Evolutionary conservation across 2,113 vertebrate species (phyloP).

Genomic region (Arenaria interpres): DNA sequence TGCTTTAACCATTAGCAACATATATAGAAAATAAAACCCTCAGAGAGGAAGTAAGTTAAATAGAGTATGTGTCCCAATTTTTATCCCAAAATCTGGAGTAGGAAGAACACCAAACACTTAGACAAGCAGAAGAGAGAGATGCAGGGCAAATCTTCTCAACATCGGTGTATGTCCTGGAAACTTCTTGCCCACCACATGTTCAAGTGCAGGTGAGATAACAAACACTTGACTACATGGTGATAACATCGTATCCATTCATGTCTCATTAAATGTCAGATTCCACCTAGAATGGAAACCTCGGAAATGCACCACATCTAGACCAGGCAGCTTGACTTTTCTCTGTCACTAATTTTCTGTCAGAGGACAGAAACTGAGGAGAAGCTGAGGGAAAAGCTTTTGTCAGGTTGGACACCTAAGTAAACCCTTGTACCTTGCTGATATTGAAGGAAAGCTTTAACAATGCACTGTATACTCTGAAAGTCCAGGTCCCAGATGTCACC

Average conservation of each 20-base stretch:
- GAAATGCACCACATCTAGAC: not conserved
- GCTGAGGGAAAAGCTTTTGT: not conserved
- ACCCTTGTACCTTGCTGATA: not conserved
- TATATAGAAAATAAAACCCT: not conserved
- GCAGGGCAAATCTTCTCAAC: not conserved
- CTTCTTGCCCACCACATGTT: too few species aligned
- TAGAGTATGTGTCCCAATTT: not conserved
- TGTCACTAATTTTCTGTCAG: not conserved
- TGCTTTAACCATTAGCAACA: not conserved
- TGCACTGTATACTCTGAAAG: not conserved
- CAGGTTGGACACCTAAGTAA: not conserved
- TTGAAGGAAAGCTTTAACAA: not conserved
- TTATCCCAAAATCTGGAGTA: not conserved
- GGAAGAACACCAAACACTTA: not conserved
- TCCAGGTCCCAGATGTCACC: not conserved
- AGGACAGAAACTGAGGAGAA: not conserved
- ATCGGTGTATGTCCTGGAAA: not conserved
- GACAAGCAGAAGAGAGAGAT: not conserved
- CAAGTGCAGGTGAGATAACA: not conserved
- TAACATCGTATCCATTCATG: not conserved
- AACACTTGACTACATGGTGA: not conserved
- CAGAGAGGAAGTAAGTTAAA: not conserved
- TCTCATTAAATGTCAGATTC: not conserved
- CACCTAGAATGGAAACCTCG: not conserved
- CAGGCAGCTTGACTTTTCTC: not conserved